Evolutionary conservation across 2,888 invertebrate species (phyloP).

Genomic region (Heterodera filipjevi): DNA sequence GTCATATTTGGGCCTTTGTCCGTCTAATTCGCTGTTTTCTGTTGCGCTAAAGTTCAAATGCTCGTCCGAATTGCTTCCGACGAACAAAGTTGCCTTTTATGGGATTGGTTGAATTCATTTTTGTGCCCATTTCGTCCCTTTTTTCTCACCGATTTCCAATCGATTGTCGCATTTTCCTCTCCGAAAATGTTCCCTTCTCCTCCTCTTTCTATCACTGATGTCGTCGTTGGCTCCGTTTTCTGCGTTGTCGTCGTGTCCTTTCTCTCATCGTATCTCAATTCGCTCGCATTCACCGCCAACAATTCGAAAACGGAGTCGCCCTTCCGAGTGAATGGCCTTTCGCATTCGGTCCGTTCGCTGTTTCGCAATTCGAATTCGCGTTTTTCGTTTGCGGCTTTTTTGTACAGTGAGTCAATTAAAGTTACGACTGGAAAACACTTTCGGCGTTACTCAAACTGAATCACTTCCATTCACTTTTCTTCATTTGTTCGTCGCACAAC

Average conservation of each 20-base stretch:
- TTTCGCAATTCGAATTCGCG: constrained; percentile 51
- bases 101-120: background rate
- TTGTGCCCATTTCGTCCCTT: background rate
- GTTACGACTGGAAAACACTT: constrained; percentile 46
- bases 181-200: constrained; percentile 10
- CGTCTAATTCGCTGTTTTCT: constrained; percentile 19
- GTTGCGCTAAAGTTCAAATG: constrained; percentile 19
- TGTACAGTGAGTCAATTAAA: constrained; percentile 49
- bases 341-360: constrained; percentile 63
- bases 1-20: constrained; percentile 44
- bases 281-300: constrained; percentile 13
- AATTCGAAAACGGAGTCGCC: constrained; percentile 42
- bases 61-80: constrained; percentile 17
- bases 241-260: constrained; percentile 53
- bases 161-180: constrained; percentile 46
- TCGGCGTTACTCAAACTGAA: background rate
- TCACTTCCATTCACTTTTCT: constrained; percentile 26
- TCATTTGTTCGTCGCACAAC: constrained; percentile 52
- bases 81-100: constrained; percentile 10
- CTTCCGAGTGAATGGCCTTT: constrained; percentile 53
- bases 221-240: constrained; percentile 40
- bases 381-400: constrained; percentile 46
- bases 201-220: constrained; percentile 23
- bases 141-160: constrained; percentile 41
- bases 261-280: constrained; percentile 49